Base-by-base conservation (phyloP, 2,888 invertebrate species). In the Pomacea canaliculata region DNA sequence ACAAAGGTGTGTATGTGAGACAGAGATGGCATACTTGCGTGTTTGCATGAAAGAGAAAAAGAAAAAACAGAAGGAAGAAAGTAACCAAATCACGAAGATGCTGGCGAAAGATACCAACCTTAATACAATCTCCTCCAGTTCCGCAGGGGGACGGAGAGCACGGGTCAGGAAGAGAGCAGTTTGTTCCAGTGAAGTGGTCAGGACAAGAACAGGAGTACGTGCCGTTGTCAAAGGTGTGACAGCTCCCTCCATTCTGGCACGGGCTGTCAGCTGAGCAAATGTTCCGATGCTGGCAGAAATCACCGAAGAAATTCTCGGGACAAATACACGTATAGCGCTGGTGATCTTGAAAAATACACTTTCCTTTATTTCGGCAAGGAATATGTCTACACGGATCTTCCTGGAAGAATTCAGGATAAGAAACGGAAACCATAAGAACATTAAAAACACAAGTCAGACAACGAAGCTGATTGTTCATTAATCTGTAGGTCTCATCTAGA, bases 151-250 rank as follows among this genome's bases (percentile, higher is more conserved):
- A 80, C 7, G 84, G 82, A 16, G 73, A 71, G 73, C 87, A 87
- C 13, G 82, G 80, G 70, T 85, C 82, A 5, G 76, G 67, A 12
- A 60, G 72, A 19, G 81, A 76, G 71, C 87, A 87, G 9, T 71
- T 72, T 23, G 77, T 46, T 0, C 87, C 87, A 4, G 74, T 70
- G 65, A 79, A 83, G 66, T 79, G 74, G 68, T 73, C 73, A 8
- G 82, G 82, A 73, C 89, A 89, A 37, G 76, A 74, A 68, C 89
- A 89, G 59, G 76, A 75, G 73, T 83, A 85, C 19, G 73, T 79
- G 18, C 79, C 80, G 72, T 84, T 78, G 10, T 79, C 79, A 12
- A 78, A 69, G 74, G 79, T 83, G 7, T 49, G 76, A 68, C 88
- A 88, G 18, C 71, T 71, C 13, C 85, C 86, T 63, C 79, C 79